Evolutionary conservation across 2,113 vertebrate species (phyloP), one percentile per base, ranked within the genome.

Genomic region (Suricata suricatta): DNA sequence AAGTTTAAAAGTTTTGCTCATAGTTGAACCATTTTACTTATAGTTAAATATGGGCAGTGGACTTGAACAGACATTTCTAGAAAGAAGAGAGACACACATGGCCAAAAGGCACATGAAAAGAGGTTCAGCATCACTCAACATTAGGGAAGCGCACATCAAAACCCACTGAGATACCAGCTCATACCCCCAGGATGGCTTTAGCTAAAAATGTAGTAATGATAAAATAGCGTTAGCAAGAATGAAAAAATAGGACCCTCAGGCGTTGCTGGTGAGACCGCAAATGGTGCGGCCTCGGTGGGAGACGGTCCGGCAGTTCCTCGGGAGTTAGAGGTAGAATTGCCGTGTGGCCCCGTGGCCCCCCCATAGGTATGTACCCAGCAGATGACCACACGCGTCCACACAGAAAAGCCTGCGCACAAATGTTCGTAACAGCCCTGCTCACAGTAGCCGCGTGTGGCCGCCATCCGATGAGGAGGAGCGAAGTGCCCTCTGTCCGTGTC

Each of bases 401-500:
- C 66, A 33, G 92, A 64, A 44, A 50, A 15, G 27, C 54, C 21
- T n/a, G 17, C 6, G 15, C 66, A 57, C 8, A 16, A 2, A 14
- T 16, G 15, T 47, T 50, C 31, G 2, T 17, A 15, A 33, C 1
- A 68, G 35, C 17, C 0, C 17, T 64, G 10, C 33, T 72, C 15
- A 25, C 14, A 44, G 16, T 14, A 21, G 27, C 38, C 47, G 19
- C 77, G 25, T 0, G 35, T 8, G 50, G 17, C 38, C 57, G 0
- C 60, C 27, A 8, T 33, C 60, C 38, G 33, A 3, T 23, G 71
- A 17, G 6, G 60, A 23, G 7, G 8, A 71, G 11, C 33, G 60
- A 7, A n/a, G 3, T 1, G 12, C 4, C 5, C 35, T 69, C 5
- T 2, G 0, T 41, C 19, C 1, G 4, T 4, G 9, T 29, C 10